Base-by-base conservation (phyloP, 2,888 invertebrate species). In the Cephus runcator region DNA sequence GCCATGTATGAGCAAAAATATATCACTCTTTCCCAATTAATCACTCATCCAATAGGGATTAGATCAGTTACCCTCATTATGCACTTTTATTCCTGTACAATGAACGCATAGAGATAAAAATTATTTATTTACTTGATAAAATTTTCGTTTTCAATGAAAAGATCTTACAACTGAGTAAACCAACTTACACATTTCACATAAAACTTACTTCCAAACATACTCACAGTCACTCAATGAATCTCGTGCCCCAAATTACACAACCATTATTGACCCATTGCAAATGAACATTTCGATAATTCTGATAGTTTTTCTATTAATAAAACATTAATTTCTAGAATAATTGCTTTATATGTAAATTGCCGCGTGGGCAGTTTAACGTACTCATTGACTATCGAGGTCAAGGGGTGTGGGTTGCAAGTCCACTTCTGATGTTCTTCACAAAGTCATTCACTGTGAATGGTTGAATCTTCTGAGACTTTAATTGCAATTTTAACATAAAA, bases 331-430 rank as follows among this genome's bases (percentile, higher is more conserved):
- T 33, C 36, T 71, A 76, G 30, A 40, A 73, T 74, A 79, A 69
- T 69, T 33, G 69, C 33, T 69, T 69, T 31, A 69, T 33, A 69
- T 69, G 69, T 30, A 84, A 86, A 82, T 80, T 85, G 85, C 87
- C 79, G 82, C 78, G 81, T 82, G 81, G 82, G 82, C 83, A 85
- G 80, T 83, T 87, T 83, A 83, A 83, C 82, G 83, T 84, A 83
- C 83, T 81, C 82, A 79, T 82, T 83, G 80, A 82, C 76, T 81
- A 89, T 87, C 79, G 83, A 82, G 88, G 88, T 89, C 88, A 87
- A 88, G 88, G 83, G 87, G 85, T 86, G 84, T 88, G 81, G 86
- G 84, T 84, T 81, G 83, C 81, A 82, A 82, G 81, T 82, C 82
- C 83, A 82, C 84, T 83, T 83, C 75, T 79, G 80, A 81, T 75